Base-by-base conservation (phyloP, 1,140 invertebrate species). In the Vollenhovia emeryi region DNA sequence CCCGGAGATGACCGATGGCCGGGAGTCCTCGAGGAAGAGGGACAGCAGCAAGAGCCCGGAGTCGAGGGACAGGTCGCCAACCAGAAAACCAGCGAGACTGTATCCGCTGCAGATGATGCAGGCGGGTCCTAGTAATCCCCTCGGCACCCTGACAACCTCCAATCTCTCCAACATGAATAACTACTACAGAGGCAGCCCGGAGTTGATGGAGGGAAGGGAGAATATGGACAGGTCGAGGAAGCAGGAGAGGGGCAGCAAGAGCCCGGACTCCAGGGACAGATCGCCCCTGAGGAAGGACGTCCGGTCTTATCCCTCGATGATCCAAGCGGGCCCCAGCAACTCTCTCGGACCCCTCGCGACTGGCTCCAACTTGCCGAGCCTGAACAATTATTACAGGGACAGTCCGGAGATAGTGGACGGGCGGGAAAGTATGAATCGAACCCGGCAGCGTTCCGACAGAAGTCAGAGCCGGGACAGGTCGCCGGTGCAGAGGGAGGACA, bases 21-120 rank as follows among this genome's bases (percentile, higher is more conserved):
- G 95, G 89, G 96, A 95, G 93, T 75, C 79, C 11, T 69, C 50
- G 9, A 79, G 82, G 68, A 85, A 84, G 7, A 66, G 90, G 15
- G 89, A 87, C 27, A 45, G 89, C 30, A 91, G 89, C 57, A 84
- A 66, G 68, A 89, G 88, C 30, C 88, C 88, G 2, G 87, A 71
- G 11, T 18, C 60, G 40, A 76, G 75, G 8, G 87, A 89, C 55
- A 75, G 86, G n/a, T 89, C 87, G 24, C 87, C 87, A 11, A 2
- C 80, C 52, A 85, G 87, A n/a, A 89, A 89, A 15, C 48, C 74
- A n/a, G 57, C 87, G n/a, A 96, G 98, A 93, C 96, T 97, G n/a
- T 97, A 97, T 92, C 96, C 96, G 4, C 94, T 96, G 9, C 93
- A 96, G 36, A 96, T 96, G 95, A 95, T 96, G 80, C 93, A 97